phyloP scores from a whole-genome alignment of 2,797 vertebrate species.

The Garrulus glandarius region DNA sequence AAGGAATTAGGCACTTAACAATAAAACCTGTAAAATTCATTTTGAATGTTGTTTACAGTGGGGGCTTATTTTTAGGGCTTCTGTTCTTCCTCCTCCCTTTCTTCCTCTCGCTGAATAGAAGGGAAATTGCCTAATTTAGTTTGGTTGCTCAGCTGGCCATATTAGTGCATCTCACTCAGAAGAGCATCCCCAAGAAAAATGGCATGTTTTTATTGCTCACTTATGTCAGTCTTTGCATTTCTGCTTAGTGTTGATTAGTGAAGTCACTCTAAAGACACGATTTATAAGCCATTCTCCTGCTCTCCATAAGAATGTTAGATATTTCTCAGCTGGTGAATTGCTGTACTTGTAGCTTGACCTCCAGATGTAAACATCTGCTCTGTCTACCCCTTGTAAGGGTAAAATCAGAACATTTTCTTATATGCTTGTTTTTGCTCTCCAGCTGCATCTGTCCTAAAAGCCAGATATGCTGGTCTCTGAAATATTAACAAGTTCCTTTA shows the following conservation, averaged over 20 bases:
- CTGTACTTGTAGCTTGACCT: neutral
- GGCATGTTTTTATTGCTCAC: neutral
- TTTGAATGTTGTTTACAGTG: neutral
- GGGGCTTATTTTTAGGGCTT: neutral
- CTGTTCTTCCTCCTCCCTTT: neutral
- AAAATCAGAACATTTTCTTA: neutral
- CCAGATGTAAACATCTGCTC: conserved; percentile 39
- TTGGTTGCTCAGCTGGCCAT: neutral
- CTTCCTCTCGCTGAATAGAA: neutral
- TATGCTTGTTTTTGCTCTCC: neutral
- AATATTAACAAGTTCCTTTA: neutral
- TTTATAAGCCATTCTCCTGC: neutral
- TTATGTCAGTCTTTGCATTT: neutral
- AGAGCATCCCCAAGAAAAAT: neutral
- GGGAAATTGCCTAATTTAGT: conserved; percentile 19
- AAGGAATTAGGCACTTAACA: neutral
- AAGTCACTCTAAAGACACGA: neutral
- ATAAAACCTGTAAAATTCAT: neutral
- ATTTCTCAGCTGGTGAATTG: neutral
- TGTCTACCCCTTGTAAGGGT: neutral
- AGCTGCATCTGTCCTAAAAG: neutral
- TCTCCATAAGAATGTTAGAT: neutral
- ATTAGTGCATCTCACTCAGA: conserved; percentile 13
- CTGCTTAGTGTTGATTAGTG: neutral
- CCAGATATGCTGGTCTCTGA: neutral